These are phyloP conservation scores for Myioborus miniatus DNA, from an alignment of 2,797 vertebrate genomes.

Conservation along the genomic window DNA sequence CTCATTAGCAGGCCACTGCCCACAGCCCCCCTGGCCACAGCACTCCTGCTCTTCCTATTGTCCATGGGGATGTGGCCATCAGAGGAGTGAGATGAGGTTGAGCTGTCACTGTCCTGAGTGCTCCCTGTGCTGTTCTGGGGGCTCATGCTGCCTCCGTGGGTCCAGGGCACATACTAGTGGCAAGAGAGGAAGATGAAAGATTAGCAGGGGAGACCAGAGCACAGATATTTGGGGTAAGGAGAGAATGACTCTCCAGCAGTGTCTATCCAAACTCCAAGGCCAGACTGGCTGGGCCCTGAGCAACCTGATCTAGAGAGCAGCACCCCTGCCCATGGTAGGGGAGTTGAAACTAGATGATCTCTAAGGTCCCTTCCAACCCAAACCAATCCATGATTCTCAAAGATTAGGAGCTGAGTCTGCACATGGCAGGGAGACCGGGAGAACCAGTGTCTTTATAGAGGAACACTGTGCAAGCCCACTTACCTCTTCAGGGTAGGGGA, in stretches of 20 bases:
- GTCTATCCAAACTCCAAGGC: not conserved
- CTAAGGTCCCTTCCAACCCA: not conserved
- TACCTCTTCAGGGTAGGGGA: slow-evolving; percentile 90
- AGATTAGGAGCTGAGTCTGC: not conserved
- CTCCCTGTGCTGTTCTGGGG: slow-evolving; percentile 96
- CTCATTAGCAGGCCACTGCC: slow-evolving; percentile 1
- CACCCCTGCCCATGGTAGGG: not conserved
- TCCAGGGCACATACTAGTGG: slow-evolving; percentile 63
- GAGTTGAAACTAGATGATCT: not conserved
- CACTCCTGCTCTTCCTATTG: slow-evolving; percentile 1
- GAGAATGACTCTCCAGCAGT: not conserved
- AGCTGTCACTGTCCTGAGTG: slow-evolving; percentile 94
- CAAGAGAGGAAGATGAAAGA: slow-evolving; percentile 63
- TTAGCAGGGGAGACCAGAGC: not conserved
- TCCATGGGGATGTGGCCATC: slow-evolving; percentile 64
- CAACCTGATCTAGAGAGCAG: not conserved
- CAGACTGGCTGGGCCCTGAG: not conserved
- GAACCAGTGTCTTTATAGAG: not conserved
- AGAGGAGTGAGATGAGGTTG: slow-evolving; percentile 78
- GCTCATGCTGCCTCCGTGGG: slow-evolving; percentile 90
- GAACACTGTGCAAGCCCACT: not conserved
- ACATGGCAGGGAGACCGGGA: not conserved
- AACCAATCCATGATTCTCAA: not conserved
- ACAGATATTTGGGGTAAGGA: not conserved
- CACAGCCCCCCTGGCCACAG: not conserved